Conservation (phyloP, 2,113 vertebrate species). For the Podocnemis expansa region DNA sequence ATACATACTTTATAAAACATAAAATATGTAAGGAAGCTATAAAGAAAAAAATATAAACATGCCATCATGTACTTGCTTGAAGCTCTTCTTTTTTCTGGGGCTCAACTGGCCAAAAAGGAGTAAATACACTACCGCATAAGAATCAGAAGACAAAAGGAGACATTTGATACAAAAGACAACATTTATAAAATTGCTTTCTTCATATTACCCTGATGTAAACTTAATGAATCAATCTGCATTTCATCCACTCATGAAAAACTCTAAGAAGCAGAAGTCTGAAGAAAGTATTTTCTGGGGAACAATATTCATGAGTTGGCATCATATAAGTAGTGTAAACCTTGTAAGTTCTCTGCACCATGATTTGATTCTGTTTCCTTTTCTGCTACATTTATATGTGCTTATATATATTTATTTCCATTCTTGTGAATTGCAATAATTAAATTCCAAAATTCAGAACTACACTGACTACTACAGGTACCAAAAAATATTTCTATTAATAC, state of each 20-base stretch:
- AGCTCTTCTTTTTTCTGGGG: conserved; percentile 96
- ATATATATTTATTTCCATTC: background rate
- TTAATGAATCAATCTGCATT: conserved; percentile 50
- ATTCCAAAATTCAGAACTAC: background rate
- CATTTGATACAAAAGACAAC: conserved; percentile 78
- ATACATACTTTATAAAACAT: conserved; percentile 77
- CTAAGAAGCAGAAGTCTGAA: background rate
- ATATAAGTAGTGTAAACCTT: background rate
- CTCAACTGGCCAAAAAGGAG: conserved; percentile 95
- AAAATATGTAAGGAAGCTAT: conserved; percentile 80
- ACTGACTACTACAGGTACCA: background rate
- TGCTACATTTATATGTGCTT: background rate
- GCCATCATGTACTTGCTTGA: conserved; percentile 96
- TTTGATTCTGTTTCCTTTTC: background rate
- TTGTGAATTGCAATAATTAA: fast-evolving
- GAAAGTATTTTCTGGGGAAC: background rate
- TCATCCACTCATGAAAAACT: conserved; percentile 36
- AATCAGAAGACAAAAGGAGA: conserved; percentile 88
- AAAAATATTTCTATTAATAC: background rate
- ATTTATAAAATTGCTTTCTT: conserved; percentile 66
- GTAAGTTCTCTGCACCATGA: background rate
- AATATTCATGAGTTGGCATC: background rate
- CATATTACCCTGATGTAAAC: conserved; percentile 52
- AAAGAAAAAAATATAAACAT: conserved; percentile 87
- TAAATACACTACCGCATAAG: conserved; percentile 89